Evolutionary conservation across 1,140 invertebrate species (phyloP), one percentile per base, ranked within the genome.

Genomic region (Leptopilina clavipes): DNA sequence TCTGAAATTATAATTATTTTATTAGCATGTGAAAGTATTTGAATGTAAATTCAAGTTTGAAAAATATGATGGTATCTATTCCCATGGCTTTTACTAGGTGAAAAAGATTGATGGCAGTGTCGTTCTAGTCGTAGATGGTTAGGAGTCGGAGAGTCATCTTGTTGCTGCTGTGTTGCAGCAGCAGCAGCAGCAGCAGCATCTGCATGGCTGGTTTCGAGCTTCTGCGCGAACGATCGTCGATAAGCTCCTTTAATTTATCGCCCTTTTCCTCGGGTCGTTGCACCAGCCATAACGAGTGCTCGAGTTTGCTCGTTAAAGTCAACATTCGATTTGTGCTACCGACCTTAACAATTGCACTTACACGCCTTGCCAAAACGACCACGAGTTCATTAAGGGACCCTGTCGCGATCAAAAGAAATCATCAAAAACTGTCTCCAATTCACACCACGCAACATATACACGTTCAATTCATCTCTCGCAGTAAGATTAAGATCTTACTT

Each of bases 171-270:
- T 77, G 45, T 52, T 40, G 74, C 71, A 14, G 56, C 59, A 82
- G 82, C 78, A 80, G 79, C 79, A 82, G 45, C 54, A 48, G 45
- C 65, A 48, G 74, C 71, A 14, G 56, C 59, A 82, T 83, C 79
- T 81, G 79, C 80, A 82, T 81, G 75, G 72, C 75, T 70, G 40
- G 19, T 52, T 78, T 18, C 74, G 73, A 87, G 86, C 83, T 86
- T 85, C 82, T 82, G 84, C 81, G 79, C 82, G 74, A 81, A 85
- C 82, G 88, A 88, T 88, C 77, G 73, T 48, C 84, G 88, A 89
- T 89, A 89, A 89, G 85, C 76, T 85, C 79, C 31, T 75, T 82
- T 87, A 88, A 89, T 89, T 89, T 89, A 88, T 89, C 84, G 83
- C 81, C 81, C 83, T 85, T 86, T 86, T 83, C 77, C 76, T 77